Percentiles rank a stretch among this genome's conserved stretches.
Evolutionary conservation across 2,113 vertebrate species (phyloP).

Genomic region (Chaetura pelagica): DNA sequence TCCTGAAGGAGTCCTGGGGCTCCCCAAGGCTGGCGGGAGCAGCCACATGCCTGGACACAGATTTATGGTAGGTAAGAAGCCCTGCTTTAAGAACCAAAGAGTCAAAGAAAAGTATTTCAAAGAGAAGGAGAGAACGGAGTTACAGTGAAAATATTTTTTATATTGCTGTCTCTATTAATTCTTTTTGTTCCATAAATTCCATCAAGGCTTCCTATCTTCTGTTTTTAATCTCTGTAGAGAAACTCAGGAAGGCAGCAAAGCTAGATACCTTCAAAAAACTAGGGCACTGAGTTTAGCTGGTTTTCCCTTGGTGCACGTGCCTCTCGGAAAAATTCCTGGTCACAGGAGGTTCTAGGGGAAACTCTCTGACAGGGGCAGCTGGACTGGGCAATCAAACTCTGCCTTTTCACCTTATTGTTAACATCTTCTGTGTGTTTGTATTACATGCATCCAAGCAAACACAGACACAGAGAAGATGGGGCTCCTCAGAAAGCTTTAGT

Average conservation of each 20-base stretch:
- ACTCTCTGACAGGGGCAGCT: background rate
- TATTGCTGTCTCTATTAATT: background rate
- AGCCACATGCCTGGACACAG: background rate
- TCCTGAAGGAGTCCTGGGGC: background rate
- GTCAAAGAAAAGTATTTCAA: background rate
- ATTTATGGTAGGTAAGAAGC: background rate
- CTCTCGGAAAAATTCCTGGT: background rate
- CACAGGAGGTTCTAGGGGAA: background rate
- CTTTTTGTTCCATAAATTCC: background rate
- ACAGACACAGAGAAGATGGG: background rate
- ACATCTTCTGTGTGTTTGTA: background rate
- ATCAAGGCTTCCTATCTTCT: background rate
- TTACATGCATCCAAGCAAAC: background rate
- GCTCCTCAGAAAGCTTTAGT: conserved; percentile 41
- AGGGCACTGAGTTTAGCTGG: background rate
- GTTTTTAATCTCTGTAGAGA: background rate
- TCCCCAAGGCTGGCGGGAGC: background rate
- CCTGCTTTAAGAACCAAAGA: background rate
- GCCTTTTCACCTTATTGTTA: background rate
- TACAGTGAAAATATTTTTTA: background rate
- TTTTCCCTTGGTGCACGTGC: background rate
- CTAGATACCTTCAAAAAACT: background rate
- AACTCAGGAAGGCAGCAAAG: background rate
- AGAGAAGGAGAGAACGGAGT: background rate
- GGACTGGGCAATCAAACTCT: background rate